Base-by-base conservation (phyloP, 2,888 invertebrate species). In the Epirrita christyi region DNA sequence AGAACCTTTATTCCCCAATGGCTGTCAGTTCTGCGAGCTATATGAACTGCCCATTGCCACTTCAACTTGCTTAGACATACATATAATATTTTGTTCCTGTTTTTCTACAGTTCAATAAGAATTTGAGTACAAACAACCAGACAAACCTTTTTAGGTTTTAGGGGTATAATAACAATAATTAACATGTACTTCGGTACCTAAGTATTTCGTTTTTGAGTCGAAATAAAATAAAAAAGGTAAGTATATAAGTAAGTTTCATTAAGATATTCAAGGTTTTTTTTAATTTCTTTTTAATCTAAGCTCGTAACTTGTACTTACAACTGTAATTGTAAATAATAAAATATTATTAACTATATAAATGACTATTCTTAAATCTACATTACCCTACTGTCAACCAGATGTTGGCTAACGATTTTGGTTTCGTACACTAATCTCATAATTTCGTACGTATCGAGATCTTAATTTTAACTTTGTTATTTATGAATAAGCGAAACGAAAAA, bases 301-400 rank as follows among this genome's bases (percentile, higher is more conserved):
- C 85, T 86, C 85, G 70, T 68, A 55, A 78, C 72, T 85, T 86
- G 83, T 84, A 85, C n/a, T n/a, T n/a, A n/a, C 80, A 71, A 73
- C 38, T 36, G 36, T 44, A 44, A 46, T 34, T 29, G 41, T 48
- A 53, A 61, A 49, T 61, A 62, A 57, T 45, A 10, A 47, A 53
- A 60, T 44, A 8, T 14, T 41, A 38, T 59, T n/a, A n/a, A n/a
- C n/a, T n/a, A 59, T 41, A 41, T 28, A 52, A 48, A 48, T 50
- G 50, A 55, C 41, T 55, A 43, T 38, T 34, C 43, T 51, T 51
- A 52, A n/a, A 43, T 4, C 2, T 37, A 47, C 44, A 49, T 41
- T 38, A 32, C 40, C 37, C 37, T 38, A 40, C 46, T 8, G 21
- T 27, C 32, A 11, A 55, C 32, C 10, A 14, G 13, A 14, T 28